Base-by-base conservation (phyloP, 2,113 vertebrate genomes). In the Macroglossus sobrinus region DNA sequence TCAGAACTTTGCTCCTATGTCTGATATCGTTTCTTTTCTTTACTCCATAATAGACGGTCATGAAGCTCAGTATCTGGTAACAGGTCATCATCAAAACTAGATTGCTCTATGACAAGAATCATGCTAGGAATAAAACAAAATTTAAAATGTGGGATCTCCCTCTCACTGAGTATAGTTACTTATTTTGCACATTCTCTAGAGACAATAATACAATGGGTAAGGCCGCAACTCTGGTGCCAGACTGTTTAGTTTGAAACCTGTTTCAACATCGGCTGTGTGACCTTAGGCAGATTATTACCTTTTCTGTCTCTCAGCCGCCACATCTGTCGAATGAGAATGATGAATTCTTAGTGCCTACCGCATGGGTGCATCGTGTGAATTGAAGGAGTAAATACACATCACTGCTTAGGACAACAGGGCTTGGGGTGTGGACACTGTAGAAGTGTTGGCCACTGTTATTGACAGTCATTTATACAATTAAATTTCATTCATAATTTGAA, bases 1-100 rank as follows among this genome's bases (percentile, higher is more conserved):
- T n/a, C 8, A 26, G 50, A 84, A 72, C 35, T 40, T 10, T 35
- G 8, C 22, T 66, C 18, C 40, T 33, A 3, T 75, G 10, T 53
- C 33, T 79, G 79, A 35, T 40, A 64, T 75, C 59, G 21, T 75
- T 40, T 57, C 76, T 47, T 76, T 82, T 53, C 63, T 47, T 89
- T 4, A 6, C 7, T 50, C 19, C 3, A 0, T 10, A 38, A n/a
- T 4, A 18, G 2, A 0, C 0, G 30, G 16, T n/a, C 28, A 4
- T 43, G 26, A 75, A 45, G 26, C 30, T 86, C 22, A 4, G 13
- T n/a, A n/a, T 40, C 72, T 3, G n/a, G 4, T n/a, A 5, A 63
- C 33, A 74, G 33, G 33, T 47, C 38, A 66, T 59, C 7, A 11
- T 26, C 63, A 68, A 43, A 74, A 30, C 24, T 38, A 35, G 13